Evolutionary conservation across 1,140 invertebrate species (phyloP).

Genomic region (Bombus ignitus): DNA sequence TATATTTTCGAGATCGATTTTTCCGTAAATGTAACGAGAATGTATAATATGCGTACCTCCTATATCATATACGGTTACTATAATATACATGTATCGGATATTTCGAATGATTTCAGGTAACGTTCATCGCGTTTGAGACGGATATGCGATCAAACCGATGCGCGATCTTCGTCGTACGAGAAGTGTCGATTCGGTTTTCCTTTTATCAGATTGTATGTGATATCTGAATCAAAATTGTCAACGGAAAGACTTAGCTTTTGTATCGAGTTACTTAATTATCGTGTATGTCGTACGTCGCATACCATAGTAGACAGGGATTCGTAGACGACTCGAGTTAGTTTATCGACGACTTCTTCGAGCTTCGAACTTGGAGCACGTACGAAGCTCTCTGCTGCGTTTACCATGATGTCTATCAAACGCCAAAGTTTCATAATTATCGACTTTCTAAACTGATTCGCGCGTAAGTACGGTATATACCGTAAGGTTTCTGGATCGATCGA

Average conservation of each 20-base stretch:
- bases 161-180: conserved; percentile 21
- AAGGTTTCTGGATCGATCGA: conserved; percentile 27
- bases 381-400: not conserved
- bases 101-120: conserved; percentile 11
- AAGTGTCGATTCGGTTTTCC: not conserved
- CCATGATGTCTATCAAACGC: conserved; percentile 48
- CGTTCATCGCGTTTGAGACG: conserved; percentile 5
- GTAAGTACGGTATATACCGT: conserved; percentile 6
- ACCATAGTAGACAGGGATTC: not conserved
- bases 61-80: conserved; percentile 20
- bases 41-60: conserved; percentile 44
- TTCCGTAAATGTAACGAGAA: conserved; percentile 39
- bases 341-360: conserved; percentile 1
- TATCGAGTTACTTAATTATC: conserved; percentile 9
- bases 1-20: conserved; percentile 63
- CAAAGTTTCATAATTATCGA: conserved; percentile 57
- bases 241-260: conserved; percentile 34
- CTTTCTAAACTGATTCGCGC: conserved; percentile 8
- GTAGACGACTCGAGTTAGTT: not conserved
- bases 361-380: conserved; percentile 8
- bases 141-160: conserved; percentile 12
- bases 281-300: not conserved
- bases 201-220: conserved; percentile 20
- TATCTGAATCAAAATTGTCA: conserved; percentile 33
- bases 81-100: conserved; percentile 30